Base-by-base conservation (phyloP, 2,888 invertebrate species). In the Capitulum mitella region DNA sequence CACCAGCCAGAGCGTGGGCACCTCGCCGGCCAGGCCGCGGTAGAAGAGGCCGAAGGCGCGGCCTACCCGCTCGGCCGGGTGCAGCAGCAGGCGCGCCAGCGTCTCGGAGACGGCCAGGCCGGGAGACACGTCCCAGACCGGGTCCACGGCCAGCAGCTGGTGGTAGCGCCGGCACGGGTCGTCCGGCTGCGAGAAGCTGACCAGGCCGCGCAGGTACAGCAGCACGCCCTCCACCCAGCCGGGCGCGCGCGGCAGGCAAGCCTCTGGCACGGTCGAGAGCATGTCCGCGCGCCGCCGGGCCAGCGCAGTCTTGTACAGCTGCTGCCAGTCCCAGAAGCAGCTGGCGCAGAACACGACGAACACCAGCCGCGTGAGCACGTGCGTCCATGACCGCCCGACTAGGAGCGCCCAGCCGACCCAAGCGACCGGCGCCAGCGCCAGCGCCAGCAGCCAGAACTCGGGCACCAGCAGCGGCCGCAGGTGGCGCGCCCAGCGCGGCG, bases 111-210 rank as follows among this genome's bases (percentile, higher is more conserved):
- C 40, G 26, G 80, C 80, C 58, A 76, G 43, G 8, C 70, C 43
- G 19, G 82, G 78, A 37, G 81, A 78, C 40, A 81, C 80, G 78
- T 82, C 82, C 78, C 70, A 79, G 46, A 79, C 43, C n/a, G 82
- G 79, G 79, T 82, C 80, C 54, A 82, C 79, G 34, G 78, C 58
- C 1, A 80, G 61, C n/a, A 58, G 58, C 40, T 46, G 32, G 26
- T 48, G 58, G 29, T 46, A 48, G 14, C 40, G 43, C 34, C 40
- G 54, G 34, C 77, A 79, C 80, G 40, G 29, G n/a, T 14, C 29
- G 46, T 19, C 46, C 14, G 76, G 3, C n/a, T 8, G 6, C n/a
- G 37, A 22, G 29, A n/a, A 76, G 32, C 76, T 46, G 16, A 46
- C 29, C 19, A 76, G 22, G 5, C 46, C 32, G 16, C 29, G 16